Conservation (phyloP, 2,113 vertebrate genomes). For the Paratilapia polleni region DNA sequence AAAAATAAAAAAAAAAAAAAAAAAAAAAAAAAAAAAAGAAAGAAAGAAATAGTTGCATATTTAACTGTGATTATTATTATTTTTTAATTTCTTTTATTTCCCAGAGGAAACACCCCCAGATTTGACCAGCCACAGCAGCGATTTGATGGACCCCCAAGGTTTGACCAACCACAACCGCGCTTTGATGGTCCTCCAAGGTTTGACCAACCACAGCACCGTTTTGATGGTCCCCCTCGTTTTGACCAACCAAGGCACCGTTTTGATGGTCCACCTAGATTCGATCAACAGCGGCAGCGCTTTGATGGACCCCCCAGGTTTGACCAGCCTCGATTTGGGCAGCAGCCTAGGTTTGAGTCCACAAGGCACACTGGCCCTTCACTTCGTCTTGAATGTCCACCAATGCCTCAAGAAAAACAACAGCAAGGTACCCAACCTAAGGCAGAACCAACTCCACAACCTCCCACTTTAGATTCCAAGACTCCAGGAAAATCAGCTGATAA, state of each 20-base stretch:
- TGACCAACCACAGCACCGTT: constrained; percentile 72
- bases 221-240: constrained; percentile 83
- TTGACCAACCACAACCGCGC: constrained; percentile 51
- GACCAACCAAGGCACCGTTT: constrained; percentile 69
- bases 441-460: constrained; percentile 19
- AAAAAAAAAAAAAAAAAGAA: too few relatives aligned
- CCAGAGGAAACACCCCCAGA: constrained; percentile 50
- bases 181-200: constrained; percentile 83
- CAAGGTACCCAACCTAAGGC: constrained; percentile 42
- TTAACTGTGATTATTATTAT: not conserved
- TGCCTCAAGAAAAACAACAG: constrained; percentile 45
- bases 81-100: constrained; percentile 48
- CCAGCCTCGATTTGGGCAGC: constrained; percentile 58
- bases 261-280: constrained; percentile 82
- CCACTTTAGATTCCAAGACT: constrained; percentile 39
- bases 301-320: constrained; percentile 81
- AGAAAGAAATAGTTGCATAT: not conserved
- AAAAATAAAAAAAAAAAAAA: not conserved
- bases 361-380: constrained; percentile 21
- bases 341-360: constrained; percentile 56
- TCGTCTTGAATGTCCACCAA: constrained; percentile 61
- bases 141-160: constrained; percentile 74
- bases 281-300: constrained; percentile 75
- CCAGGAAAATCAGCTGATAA: not conserved
- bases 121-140: constrained; percentile 65